These are phyloP conservation scores for Drosophila neocordata DNA, from an alignment of 1,140 invertebrate genomes.

Conservation along the genomic window DNA sequence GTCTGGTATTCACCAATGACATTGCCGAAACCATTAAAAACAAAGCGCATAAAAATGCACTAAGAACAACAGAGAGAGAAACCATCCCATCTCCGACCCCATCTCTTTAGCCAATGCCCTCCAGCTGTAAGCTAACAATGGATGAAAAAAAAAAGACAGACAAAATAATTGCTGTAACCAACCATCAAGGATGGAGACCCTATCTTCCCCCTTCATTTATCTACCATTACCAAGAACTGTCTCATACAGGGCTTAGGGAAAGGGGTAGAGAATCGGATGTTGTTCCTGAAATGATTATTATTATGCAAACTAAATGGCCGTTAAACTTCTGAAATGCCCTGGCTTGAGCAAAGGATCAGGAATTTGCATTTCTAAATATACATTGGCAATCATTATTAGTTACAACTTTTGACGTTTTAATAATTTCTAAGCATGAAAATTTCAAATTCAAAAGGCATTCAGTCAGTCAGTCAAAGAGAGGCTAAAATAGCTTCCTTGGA, in stretches of 20 bases:
- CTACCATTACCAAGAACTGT: not conserved
- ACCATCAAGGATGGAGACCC: slow-evolving; percentile 2
- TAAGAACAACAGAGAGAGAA: slow-evolving; percentile 30
- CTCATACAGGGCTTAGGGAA: not conserved
- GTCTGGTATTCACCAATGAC: slow-evolving; percentile 19
- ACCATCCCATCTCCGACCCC: not conserved
- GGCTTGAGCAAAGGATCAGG: slow-evolving; percentile 50
- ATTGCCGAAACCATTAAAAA: slow-evolving; percentile 61
- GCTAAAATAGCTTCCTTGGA: slow-evolving; percentile 15
- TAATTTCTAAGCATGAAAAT: slow-evolving; percentile 51
- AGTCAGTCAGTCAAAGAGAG: not conserved
- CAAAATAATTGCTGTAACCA: slow-evolving; percentile 29
- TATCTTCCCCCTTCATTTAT: not conserved
- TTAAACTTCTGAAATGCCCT: slow-evolving; percentile 28
- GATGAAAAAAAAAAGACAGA: not conserved
- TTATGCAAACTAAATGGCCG: slow-evolving; percentile 68
- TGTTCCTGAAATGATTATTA: slow-evolving; percentile 53
- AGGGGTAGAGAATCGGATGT: slow-evolving; percentile 7
- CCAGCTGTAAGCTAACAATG: slow-evolving; percentile 3
- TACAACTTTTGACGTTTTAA: slow-evolving; percentile 57
- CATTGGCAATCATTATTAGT: slow-evolving; percentile 76
- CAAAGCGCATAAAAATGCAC: slow-evolving; percentile 56
- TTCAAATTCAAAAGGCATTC: slow-evolving; percentile 47
- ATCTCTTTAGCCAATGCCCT: not conserved
- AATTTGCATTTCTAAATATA: slow-evolving; percentile 78